Base-by-base conservation (phyloP, 1,140 invertebrate genomes). In the Anastrepha obliqua region DNA sequence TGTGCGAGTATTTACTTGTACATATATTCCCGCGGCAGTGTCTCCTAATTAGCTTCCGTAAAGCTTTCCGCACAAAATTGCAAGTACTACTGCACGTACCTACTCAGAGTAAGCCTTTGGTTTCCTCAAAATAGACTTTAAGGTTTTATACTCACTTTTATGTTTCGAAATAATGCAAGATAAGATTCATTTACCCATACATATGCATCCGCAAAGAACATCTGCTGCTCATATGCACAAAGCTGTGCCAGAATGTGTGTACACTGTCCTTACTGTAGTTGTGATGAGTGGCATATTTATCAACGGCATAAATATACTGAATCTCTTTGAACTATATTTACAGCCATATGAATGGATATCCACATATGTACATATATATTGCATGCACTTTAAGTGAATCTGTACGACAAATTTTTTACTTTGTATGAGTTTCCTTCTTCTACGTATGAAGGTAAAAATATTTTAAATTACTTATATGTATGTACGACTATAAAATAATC, bases 1-100 rank as follows among this genome's bases (percentile, higher is more conserved):
- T 13, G 55, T 58, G 55, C 29, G 29, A 29, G 29, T 29, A 29
- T 29, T 29, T 29, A 29, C 29, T 29, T 29, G 0, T 29, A n/a
- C n/a, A n/a, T n/a, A 29, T 13, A 58, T 42, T 67, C 39, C 4
- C 13, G 11, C 29, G 29, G 8, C 29, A 42, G 39, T 13, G 29
- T 29, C 65, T 64, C 17, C 17, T 67, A 67, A 67, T 67, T 29
- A 67, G 65, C 65, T 67, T 67, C 39, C 65, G 65, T 42, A 67
- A 67, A 29, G 7, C 65, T 67, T 67, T 67, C 29, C 29, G 20
- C 29, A 67, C 9, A 67, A 42, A 67, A 39, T 13, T 3, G 6
- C 4, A 67, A 39, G 65, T 13, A 39, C 39, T 67, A 67, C 39
- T 29, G 17, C n/a, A 64, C n/a, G 62, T 65, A 20, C 11, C 3